Percentiles rank a stretch among this genome's conserved stretches.
phyloP scores from a whole-genome alignment of 2,888 invertebrate species.

The Endotricha flammealis region DNA sequence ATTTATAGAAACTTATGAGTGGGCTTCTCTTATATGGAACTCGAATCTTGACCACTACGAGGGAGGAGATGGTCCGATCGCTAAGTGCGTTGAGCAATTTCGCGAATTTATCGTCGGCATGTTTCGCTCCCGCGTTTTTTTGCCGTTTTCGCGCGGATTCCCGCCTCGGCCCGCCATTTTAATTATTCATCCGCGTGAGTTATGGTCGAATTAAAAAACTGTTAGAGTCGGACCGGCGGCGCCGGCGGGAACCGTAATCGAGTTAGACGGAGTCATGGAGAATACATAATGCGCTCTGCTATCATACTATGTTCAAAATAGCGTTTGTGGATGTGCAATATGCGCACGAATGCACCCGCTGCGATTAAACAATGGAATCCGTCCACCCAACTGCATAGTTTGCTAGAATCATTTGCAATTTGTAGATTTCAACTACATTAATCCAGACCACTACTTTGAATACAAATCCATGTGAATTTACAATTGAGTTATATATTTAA shows the following conservation, averaged over 20 bases:
- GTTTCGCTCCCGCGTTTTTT: constrained; percentile 52
- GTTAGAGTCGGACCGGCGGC: constrained; percentile 71
- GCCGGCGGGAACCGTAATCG: constrained; percentile 69
- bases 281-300: constrained; percentile 55
- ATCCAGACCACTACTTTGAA: constrained; percentile 24
- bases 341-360: constrained; percentile 33
- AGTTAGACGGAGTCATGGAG: constrained; percentile 71
- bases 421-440: constrained; percentile 61
- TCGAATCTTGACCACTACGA: constrained; percentile 35
- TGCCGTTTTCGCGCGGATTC: constrained; percentile 61
- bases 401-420: constrained; percentile 61
- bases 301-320: constrained; percentile 1
- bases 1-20: constrained; percentile 9
- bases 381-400: constrained; percentile 42
- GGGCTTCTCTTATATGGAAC: constrained; percentile 13
- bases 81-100: constrained; percentile 73
- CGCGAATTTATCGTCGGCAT: constrained; percentile 62
- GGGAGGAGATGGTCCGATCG: constrained; percentile 40
- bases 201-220: constrained; percentile 80
- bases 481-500: constrained; percentile 25
- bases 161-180: constrained; percentile 66
- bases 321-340: constrained; percentile 17
- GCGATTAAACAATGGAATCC: constrained; percentile 43
- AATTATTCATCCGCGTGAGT: constrained; percentile 78
- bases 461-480: not conserved